Base-by-base conservation (phyloP, 2,113 vertebrate genomes). In the Machaerirhynchus nigripectus region DNA sequence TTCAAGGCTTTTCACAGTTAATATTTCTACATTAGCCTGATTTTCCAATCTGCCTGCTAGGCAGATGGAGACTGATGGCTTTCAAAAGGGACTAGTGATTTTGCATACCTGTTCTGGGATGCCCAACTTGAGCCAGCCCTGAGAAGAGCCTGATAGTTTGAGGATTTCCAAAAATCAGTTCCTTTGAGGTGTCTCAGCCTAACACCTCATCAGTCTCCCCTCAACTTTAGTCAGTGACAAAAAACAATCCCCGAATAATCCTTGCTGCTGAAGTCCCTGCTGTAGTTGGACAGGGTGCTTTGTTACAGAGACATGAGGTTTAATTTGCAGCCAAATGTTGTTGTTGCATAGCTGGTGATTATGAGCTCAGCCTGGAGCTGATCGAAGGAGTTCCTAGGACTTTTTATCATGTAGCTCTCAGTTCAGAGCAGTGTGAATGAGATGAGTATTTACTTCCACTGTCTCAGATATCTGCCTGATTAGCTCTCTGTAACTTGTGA, bases 1-100 rank as follows among this genome's bases (percentile, higher is more conserved):
- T 91, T 81, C 65, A 78, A 95, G 86, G 80, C 69, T 95, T 96
- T 97, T 95, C 92, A 88, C 90, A 94, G 94, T 88, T 95, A 93
- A 84, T 96, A 96, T 94, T 96, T 96, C 95, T 93, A 68, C 80
- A 89, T 96, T 87, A 94, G 83, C 61, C 69, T 84, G 69, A 76
- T 95, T 87, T 93, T 83, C 79, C 95, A 92, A 50, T 63, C 69
- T 73, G 78, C 46, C 68, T 86, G 79, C 75, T 68, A 31, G 75
- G 46, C 82, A 87, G 87, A 90, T 6, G 28, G 74, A 96, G 90
- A 94, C 88, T 93, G 65, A 82, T 94, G 64, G 16, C 61, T 94
- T 93, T 90, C 24, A 87, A 94, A 93, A 96, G 60, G 59, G 79
- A 77, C 90, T 79, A 86, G 86, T 92, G 86, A 93, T 90, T 93